These are phyloP conservation scores for Eupithecia inturbata DNA, from an alignment of 2,888 invertebrate species.

Conservation along the genomic window DNA sequence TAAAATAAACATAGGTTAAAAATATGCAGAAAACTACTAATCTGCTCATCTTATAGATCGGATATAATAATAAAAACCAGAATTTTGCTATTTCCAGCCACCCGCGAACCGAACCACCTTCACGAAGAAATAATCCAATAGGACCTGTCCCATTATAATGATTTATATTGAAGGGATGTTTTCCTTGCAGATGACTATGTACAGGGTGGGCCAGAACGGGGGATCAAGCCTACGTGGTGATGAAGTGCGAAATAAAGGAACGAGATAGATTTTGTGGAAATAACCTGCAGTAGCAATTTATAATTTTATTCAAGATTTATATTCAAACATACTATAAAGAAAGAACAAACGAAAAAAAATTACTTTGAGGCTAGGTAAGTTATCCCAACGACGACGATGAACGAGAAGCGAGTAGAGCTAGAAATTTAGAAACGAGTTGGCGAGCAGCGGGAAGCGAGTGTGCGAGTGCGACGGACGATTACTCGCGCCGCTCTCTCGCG, in stretches of 20 bases:
- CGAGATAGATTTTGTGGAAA: neutral
- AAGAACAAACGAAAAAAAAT: too few relatives aligned
- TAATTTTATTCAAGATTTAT: too few relatives aligned
- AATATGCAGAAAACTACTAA: neutral
- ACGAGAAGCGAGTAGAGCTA: too few relatives aligned
- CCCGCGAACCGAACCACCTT: neutral
- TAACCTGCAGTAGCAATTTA: neutral
- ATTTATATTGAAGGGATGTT: constrained; percentile 26
- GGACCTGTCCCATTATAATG: constrained; percentile 24
- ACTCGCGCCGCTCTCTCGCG: too few relatives aligned
- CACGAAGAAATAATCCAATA: constrained; percentile 21
- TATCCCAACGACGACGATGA: too few relatives aligned
- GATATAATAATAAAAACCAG: neutral
- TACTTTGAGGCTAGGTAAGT: too few relatives aligned
- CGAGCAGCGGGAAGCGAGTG: too few relatives aligned
- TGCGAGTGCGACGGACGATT: too few relatives aligned
- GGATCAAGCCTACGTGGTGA: neutral
- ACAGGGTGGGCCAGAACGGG: constrained; percentile 1
- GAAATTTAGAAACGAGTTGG: too few relatives aligned
- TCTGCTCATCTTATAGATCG: neutral
- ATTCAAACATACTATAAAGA: too few relatives aligned
- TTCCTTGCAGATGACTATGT: constrained; percentile 16
- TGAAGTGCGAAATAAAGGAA: neutral
- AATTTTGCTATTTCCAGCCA: neutral
- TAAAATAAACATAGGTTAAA: neutral